These are phyloP conservation scores for Limnephilus marmoratus DNA, from an alignment of 2,888 invertebrate species.

Conservation along the genomic window DNA sequence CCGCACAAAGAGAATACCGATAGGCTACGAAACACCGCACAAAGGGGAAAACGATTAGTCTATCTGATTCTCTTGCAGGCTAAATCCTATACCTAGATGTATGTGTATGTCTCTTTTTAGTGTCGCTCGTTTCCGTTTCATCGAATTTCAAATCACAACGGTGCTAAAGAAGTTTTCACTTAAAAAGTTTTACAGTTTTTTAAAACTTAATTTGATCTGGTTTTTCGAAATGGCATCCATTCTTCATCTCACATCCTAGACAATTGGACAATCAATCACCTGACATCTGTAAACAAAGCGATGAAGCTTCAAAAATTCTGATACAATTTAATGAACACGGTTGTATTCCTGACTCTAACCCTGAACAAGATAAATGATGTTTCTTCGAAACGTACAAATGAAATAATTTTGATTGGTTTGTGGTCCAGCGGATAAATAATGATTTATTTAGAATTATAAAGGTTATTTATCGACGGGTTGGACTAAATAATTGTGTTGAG, in stretches of 20 bases:
- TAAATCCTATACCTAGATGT: no score
- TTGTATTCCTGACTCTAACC: background rate
- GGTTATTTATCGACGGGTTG: background rate
- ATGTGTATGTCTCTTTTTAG: no score
- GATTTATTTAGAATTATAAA: background rate
- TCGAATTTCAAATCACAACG: no score
- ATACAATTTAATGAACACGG: background rate
- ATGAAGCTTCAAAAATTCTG: background rate
- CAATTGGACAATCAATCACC: constrained; percentile 4
- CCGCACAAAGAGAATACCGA: no score
- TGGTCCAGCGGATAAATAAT: background rate
- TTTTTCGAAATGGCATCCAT: background rate
- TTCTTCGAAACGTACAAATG: background rate
- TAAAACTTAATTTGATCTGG: no score
- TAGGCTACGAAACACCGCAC: no score
- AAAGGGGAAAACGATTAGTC: no score
- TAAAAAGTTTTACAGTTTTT: no score
- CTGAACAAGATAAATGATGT: background rate
- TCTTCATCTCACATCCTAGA: background rate
- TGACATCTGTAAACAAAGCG: constrained; percentile 10
- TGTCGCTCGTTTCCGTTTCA: no score
- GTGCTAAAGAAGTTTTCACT: no score
- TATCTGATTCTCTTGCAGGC: no score
- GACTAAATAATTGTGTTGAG: background rate
- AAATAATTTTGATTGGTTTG: background rate